Conservation (phyloP, 2,797 vertebrate species). For the Sciurus vulgaris region DNA sequence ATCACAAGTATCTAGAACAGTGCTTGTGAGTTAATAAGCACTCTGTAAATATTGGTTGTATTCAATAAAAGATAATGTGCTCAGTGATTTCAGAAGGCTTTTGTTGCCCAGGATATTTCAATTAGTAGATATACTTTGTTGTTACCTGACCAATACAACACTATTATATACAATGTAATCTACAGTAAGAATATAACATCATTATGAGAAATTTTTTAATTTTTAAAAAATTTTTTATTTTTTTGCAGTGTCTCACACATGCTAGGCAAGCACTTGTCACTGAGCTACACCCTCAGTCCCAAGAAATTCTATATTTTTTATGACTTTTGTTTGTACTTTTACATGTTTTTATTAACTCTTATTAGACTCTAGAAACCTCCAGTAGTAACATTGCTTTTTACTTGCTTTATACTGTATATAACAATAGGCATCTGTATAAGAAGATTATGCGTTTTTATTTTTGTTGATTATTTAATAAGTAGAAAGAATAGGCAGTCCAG, state of each 20-base stretch:
- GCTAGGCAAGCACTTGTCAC: not conserved
- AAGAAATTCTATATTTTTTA: not conserved
- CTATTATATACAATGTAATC: not conserved
- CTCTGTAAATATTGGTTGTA: conserved; percentile 3
- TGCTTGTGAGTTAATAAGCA: not conserved
- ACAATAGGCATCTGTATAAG: not conserved
- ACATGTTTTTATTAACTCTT: conserved; percentile 3
- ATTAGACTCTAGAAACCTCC: not conserved
- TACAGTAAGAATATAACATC: not conserved
- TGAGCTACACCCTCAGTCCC: not conserved
- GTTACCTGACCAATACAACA: not conserved
- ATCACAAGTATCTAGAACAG: not conserved
- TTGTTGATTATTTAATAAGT: conserved; percentile 24
- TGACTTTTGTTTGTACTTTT: conserved; percentile 15
- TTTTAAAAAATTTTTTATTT: not conserved
- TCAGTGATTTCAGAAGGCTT: not conserved
- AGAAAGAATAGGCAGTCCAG: not conserved
- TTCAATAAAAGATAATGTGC: not conserved
- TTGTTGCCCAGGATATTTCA: not conserved
- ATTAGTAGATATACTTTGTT: conserved; percentile 9
- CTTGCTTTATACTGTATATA: conserved; percentile 12
- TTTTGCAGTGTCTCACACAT: not conserved
- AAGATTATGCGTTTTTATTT: not conserved
- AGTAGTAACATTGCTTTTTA: not conserved
- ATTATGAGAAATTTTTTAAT: not conserved